Conservation (phyloP, 2,888 invertebrate genomes). For the Salticus scenicus region DNA sequence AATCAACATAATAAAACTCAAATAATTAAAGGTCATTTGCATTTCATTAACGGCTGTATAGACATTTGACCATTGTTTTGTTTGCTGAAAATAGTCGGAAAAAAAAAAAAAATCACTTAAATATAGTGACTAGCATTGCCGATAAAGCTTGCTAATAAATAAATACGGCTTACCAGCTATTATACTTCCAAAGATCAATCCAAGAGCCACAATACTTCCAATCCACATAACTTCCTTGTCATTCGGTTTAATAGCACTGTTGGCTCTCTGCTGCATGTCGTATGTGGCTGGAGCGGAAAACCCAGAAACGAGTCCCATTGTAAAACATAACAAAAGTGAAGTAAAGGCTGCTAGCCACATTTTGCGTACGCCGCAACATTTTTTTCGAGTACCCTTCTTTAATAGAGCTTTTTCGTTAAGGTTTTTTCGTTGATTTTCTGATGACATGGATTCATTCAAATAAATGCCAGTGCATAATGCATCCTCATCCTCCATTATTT, state of each 20-base stretch:
- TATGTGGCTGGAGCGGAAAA: constrained; percentile 67
- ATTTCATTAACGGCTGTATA: too few relatives aligned
- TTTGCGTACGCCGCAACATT: neutral
- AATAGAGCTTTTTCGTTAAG: too few relatives aligned
- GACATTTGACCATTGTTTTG: too few relatives aligned
- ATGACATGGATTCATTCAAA: too few relatives aligned
- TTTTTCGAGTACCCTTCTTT: neutral
- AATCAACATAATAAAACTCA: too few relatives aligned
- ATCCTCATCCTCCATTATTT: too few relatives aligned
- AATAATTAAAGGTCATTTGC: too few relatives aligned
- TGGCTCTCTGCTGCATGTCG: constrained; percentile 19
- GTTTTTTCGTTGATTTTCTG: too few relatives aligned
- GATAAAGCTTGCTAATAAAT: neutral
- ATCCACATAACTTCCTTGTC: constrained; percentile 58
- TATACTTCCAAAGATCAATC: constrained; percentile 67
- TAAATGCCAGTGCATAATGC: too few relatives aligned
- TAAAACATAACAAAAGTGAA: constrained; percentile 58
- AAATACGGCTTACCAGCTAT: too few relatives aligned
- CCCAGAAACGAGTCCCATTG: constrained; percentile 62
- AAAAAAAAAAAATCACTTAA: neutral
- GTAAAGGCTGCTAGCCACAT: constrained; percentile 63
- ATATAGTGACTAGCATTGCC: too few relatives aligned
- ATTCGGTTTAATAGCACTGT: constrained; percentile 26
- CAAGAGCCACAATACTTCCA: constrained; percentile 66
- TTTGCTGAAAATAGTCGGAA: neutral